Evolutionary conservation across 2,113 vertebrate species (phyloP), one percentile per base, ranked within the genome.

Genomic region (Callospermophilus lateralis): DNA sequence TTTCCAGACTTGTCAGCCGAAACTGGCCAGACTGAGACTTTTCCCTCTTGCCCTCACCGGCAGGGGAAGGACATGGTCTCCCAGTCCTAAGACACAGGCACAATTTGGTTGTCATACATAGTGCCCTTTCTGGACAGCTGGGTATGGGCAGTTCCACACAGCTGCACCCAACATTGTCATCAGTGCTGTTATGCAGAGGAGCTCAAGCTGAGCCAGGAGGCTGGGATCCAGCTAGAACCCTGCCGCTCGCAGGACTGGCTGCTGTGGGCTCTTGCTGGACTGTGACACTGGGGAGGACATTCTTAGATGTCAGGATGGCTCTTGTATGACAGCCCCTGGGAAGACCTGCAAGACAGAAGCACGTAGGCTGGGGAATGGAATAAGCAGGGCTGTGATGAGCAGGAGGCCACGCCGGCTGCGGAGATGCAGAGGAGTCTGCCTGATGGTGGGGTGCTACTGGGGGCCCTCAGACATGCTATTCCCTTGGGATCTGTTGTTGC

Each of bases 401-500:
- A 5, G 53, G 22, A 68, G 63, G 58, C 0, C 0, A 4, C 12
- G 7, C 79, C 80, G 37, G 24, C 68, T 5, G 30, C 0, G 26
- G 76, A 83, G 37, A 12, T 51, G 48, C 12, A 15, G 24, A 39
- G 34, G 34, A 7, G 16, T 22, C 7, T 16, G 24, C 34, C 0
- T 0, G 65, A 53, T 20, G 1, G 24, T 0, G 65, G 15, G 51
- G 19, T 0, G 20, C 68, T 28, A 51, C 51, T 61, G 42, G 78
- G 30, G 63, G 26, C 19, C 65, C 37, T 37, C 63, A 34, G 83
- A 67, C 28, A 12, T 3, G 15, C 5, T 8, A 0, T 39, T 70
- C 3, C 8, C 4, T 26, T 70, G 55, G n/a, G 45, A 13, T 51
- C 39, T 39, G 39, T 72, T 58, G 42, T 34, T 26, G 78, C 45